Evolutionary conservation across 2,888 invertebrate species (phyloP), one percentile per base, ranked within the genome.

Genomic region (Hoplodrina ambigua): DNA sequence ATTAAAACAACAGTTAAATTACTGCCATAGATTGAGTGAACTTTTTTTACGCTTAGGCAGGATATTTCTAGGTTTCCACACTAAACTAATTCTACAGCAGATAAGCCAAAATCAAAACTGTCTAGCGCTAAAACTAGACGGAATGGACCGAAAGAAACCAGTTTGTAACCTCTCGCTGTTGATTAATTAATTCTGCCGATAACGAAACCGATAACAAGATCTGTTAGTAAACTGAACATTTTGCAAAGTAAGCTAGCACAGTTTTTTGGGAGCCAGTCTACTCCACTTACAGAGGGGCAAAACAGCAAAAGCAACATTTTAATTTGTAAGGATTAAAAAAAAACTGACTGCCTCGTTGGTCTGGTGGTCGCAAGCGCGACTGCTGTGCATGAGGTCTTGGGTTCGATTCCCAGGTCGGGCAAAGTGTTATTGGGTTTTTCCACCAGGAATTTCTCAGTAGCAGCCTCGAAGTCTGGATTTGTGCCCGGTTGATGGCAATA

Each of bases 181-280:
- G 11, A 41, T 57, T n/a, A 54, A 56, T 57, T 52, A 52, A 44
- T 52, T 72, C 10, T 66, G n/a, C 2, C 17, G 20, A 10, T 44
- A 67, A 17, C 49, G 44, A 41, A 11, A 44, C 20, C 49, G 25
- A 55, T 50, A 37, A 76, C 25, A 59, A 8, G 56, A 71, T 33
- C 55, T 53, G 53, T 71, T 41, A 44, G 56, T 41, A 57, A 30
- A 49, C 56, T 71, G 30, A 61, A 70, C 25, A 37, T 49, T 61
- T 57, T 58, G 37, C 57, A 20, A 71, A 77, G 49, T 46, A 58
- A 30, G 55, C 44, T 78, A 72, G 46, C 17, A 56, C 57, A 30
- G 17, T 55, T 33, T 54, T 72, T 55, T 71, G 25, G 25, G 13
- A 57, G 25, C 19, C 17, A 19, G 15, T 50, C 17, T 33, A 44